Evolutionary conservation across 2,888 invertebrate species (phyloP), one percentile per base, ranked within the genome.

Genomic region (Drosophila limbata): DNA sequence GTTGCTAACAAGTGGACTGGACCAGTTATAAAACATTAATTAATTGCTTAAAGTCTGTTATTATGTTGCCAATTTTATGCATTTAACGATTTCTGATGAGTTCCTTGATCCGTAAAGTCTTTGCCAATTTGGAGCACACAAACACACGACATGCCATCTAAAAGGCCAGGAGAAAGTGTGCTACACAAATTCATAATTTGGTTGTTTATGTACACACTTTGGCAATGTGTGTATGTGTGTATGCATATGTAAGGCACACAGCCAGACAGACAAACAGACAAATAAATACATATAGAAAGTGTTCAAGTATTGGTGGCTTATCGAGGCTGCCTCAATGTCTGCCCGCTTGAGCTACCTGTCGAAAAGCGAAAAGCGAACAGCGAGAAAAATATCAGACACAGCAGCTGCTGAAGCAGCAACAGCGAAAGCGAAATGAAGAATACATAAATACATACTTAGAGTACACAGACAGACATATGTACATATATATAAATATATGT

Each of bases 61-160:
- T 69, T 69, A 17, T 74, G 70, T 50, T 77, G 68, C 73, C 82
- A 60, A 69, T 79, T 84, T 57, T 84, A 79, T 67, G 81, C 79
- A 79, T 80, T 78, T 79, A 79, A 83, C 84, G 86, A 85, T 89
- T 90, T 90, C 81, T 90, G 90, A 90, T 86, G 89, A 81, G 79
- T 75, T 84, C 81, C 79, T 77, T 90, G 89, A 90, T 90, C 86
- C 86, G 84, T 89, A 77, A 90, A 85, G 87, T 79, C 81, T 80
- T 77, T 67, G 77, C 68, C 73, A 71, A 68, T 75, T 77, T 81
- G 61, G 53, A 67, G 64, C 69, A 69, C 63, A 59, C 73, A 52
- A 56, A 55, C 64, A 53, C 50, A 61, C 25, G 39, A 10, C 13
- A 37, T 45, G 56, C 21, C 25, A 35, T 21, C 35, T 11, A 35